Percentiles rank a stretch among this genome's conserved stretches.
Evolutionary conservation across 64 coral and sea anemone species (phyloP).

Genomic region (Astreopora myriophthalma): DNA sequence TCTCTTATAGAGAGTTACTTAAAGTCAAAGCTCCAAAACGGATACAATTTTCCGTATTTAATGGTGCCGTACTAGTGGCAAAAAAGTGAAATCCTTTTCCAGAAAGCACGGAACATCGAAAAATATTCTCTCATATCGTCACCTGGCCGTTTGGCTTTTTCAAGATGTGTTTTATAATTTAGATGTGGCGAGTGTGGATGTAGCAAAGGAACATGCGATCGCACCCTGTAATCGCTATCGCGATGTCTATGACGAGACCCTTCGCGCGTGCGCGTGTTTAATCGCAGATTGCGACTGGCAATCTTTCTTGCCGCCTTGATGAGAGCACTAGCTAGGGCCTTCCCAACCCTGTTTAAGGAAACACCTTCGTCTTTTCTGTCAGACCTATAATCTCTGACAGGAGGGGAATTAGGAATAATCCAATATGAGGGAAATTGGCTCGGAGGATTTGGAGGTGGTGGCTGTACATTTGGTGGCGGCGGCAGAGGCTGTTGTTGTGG

Average conservation of each 20-base stretch:
- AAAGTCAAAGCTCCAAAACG: neutral
- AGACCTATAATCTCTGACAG: neutral
- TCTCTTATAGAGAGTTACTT: no score
- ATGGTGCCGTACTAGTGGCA: neutral
- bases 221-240: neutral
- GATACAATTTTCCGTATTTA: neutral
- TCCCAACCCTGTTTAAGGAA: slow-evolving; percentile 11
- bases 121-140: neutral
- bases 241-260: neutral
- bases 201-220: neutral
- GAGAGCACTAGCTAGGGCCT: slow-evolving; percentile 1
- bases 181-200: neutral
- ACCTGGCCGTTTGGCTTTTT: neutral
- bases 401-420: neutral
- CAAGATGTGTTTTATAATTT: neutral
- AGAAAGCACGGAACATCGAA: slow-evolving; percentile 3
- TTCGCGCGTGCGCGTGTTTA: neutral
- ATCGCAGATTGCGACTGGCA: neutral
- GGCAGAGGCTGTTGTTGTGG: neutral
- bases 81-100: neutral
- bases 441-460: neutral
- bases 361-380: neutral
- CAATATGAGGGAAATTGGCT: neutral
- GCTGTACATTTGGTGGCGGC: neutral
- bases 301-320: slow-evolving; percentile 14